A percentile compares a stretch with the other conserved stretches of the same genome.
These are phyloP conservation scores for Antrozous pallidus DNA, from an alignment of 2,797 vertebrate species.

Conservation along the genomic window DNA sequence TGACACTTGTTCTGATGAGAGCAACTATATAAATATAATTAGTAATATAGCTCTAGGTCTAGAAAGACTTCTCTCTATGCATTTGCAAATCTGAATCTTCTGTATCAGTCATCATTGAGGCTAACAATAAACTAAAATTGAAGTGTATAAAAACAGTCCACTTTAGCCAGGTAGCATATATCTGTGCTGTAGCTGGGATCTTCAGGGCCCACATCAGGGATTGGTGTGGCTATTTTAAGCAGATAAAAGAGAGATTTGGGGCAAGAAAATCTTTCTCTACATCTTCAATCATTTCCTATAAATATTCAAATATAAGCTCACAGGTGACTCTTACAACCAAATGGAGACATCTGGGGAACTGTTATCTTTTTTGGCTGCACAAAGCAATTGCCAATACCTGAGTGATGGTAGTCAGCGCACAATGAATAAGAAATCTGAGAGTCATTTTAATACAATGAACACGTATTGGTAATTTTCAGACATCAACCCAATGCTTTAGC, in stretches of 20 bases:
- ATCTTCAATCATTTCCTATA: not conserved
- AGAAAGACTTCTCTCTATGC: not conserved
- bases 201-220: not conserved
- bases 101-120: not conserved
- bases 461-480: not conserved
- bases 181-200: not conserved
- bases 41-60: not conserved
- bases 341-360: not conserved
- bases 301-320: not conserved
- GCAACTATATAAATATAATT: not conserved
- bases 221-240: not conserved
- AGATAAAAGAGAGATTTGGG: not conserved
- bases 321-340: not conserved
- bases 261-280: not conserved
- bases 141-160: not conserved
- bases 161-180: not conserved
- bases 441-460: not conserved
- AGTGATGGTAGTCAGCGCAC: not conserved
- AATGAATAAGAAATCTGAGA: not conserved
- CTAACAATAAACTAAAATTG: not conserved
- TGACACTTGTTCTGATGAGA: conserved; percentile 13
- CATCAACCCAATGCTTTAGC: conserved; percentile 11
- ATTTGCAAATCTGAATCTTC: not conserved
- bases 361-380: not conserved
- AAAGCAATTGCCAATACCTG: not conserved